A percentile compares a stretch with the other conserved stretches of the same genome.
Conservation (phyloP, 2,113 vertebrate species). For the Lophius piscatorius region DNA sequence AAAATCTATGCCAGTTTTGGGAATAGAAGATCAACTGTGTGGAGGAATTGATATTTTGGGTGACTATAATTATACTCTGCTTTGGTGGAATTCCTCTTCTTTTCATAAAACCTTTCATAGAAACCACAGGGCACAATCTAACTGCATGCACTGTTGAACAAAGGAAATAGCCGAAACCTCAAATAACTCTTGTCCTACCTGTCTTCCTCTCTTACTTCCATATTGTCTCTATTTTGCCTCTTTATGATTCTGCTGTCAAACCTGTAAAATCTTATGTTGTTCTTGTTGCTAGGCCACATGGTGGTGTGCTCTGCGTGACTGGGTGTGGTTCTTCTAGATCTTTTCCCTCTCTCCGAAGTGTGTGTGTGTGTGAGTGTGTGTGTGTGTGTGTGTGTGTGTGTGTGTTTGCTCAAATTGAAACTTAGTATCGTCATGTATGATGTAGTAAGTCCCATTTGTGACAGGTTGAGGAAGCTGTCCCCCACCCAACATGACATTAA, state of each 20-base stretch:
- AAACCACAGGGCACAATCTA: conserved; percentile 25
- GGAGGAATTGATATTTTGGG: conserved; percentile 33
- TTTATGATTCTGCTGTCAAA: conserved; percentile 42
- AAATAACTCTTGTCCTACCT: too few relatives aligned
- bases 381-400: background rate
- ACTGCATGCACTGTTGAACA: too few relatives aligned
- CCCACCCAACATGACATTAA: conserved; percentile 19
- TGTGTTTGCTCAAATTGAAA: too few relatives aligned
- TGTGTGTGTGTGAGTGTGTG: conserved; percentile 35
- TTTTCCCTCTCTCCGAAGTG: conserved; percentile 54
- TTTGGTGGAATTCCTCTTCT: too few relatives aligned
- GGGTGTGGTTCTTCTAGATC: conserved; percentile 71
- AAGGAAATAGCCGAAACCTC: too few relatives aligned
- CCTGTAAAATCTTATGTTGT: conserved; percentile 54
- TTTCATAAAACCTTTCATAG: conserved; percentile 30
- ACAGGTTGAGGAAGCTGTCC: conserved; percentile 18
- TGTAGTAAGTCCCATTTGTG: conserved; percentile 21
- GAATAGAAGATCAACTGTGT: too few relatives aligned
- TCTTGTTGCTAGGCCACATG: conserved; percentile 68
- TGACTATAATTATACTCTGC: conserved; percentile 53
- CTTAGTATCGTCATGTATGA: too few relatives aligned
- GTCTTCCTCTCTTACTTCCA: too few relatives aligned
- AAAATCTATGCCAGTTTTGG: too few relatives aligned
- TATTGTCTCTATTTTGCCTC: too few relatives aligned
- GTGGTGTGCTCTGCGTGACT: conserved; percentile 45